A percentile compares a stretch with the other conserved stretches of the same genome.
These are phyloP conservation scores for Portunus trituberculatus DNA, from an alignment of 1,140 invertebrate species.

Conservation along the genomic window DNA sequence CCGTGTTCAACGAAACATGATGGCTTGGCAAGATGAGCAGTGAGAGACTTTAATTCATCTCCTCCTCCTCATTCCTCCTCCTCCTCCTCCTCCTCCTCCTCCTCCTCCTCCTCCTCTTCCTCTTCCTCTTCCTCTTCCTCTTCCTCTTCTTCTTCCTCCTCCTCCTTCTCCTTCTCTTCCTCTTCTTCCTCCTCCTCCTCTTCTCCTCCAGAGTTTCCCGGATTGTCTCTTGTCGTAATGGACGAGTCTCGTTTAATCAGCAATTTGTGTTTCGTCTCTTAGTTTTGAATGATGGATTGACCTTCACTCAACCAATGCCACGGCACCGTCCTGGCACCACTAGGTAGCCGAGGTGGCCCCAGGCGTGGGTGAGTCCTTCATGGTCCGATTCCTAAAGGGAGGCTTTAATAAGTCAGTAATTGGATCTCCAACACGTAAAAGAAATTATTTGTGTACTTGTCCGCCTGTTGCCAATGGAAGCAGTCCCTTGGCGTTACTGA, in stretches of 20 bases:
- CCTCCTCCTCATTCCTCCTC: no score
- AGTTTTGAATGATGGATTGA: neutral
- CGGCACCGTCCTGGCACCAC: neutral
- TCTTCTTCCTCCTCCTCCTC: no score
- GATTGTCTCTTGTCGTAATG: neutral
- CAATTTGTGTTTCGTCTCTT: neutral
- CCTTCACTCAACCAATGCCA: neutral
- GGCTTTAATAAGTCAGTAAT: neutral
- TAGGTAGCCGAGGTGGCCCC: neutral
- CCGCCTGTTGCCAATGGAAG: neutral
- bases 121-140: no score
- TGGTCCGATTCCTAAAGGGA: neutral
- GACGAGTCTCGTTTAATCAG: neutral
- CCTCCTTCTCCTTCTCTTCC: no score
- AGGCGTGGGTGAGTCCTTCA: neutral
- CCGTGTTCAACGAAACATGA: no score
- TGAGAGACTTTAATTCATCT: no score
- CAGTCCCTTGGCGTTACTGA: neutral
- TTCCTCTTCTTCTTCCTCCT: no score
- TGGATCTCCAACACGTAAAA: neutral
- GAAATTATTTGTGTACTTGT: neutral
- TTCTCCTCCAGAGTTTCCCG: no score
- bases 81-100: no score
- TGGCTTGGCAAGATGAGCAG: no score
- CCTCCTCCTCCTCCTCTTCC: no score